Evolutionary conservation across 2,113 vertebrate genomes (phyloP).

Genomic region (Corvus hawaiiensis): DNA sequence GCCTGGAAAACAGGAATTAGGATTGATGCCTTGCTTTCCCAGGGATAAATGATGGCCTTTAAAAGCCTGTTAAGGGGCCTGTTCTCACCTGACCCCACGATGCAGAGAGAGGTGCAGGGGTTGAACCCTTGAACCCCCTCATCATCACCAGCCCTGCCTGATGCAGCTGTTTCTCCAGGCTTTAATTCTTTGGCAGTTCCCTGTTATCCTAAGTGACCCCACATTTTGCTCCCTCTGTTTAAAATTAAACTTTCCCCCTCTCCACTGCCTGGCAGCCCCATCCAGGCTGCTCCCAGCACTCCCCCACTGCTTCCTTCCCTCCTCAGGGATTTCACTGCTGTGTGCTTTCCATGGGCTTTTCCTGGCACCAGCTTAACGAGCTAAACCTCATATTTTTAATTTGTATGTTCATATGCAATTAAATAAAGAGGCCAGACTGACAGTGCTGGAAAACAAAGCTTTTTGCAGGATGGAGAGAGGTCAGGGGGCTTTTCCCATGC

Average conservation of each 20-base stretch:
- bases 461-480: neutral
- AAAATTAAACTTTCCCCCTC: neutral
- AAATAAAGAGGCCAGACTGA: neutral
- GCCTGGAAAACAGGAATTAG: neutral
- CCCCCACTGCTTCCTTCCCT: neutral
- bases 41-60: neutral
- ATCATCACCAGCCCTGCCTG: neutral
- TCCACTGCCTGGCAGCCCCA: neutral
- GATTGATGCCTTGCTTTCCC: neutral
- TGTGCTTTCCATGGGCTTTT: neutral
- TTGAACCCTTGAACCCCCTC: neutral
- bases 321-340: neutral
- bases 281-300: neutral
- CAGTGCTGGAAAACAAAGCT: neutral
- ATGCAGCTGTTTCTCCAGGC: neutral
- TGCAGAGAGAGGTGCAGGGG: neutral
- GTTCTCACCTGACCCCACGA: neutral
- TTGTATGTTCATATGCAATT: neutral
- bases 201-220: neutral
- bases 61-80: neutral
- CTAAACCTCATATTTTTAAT: neutral
- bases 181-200: neutral
- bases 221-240: neutral
- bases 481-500: neutral
- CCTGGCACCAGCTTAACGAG: neutral